Percentiles rank a stretch among this genome's conserved stretches.
phyloP scores from a whole-genome alignment of 2,888 invertebrate genomes.

The Drosophila koepferae region DNA sequence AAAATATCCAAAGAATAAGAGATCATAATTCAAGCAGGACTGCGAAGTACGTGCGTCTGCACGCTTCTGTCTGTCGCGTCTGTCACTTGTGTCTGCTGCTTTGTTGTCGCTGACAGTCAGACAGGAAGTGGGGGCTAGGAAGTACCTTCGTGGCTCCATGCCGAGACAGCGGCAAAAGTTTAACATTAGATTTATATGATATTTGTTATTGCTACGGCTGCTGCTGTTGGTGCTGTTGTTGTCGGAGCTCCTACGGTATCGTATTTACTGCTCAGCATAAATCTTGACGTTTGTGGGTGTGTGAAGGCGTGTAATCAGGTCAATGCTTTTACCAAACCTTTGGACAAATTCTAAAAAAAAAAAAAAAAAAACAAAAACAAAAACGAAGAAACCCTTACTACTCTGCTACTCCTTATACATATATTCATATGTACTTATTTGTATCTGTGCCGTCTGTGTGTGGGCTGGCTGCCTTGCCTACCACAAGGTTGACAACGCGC shows the following conservation, averaged over 20 bases:
- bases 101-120: slow-evolving; percentile 65
- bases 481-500: slow-evolving; percentile 71
- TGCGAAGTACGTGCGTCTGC: slow-evolving; percentile 13
- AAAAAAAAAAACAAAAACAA: slow-evolving; percentile 20
- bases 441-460: slow-evolving; percentile 11
- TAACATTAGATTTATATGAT: slow-evolving; percentile 72
- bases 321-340: slow-evolving; percentile 65
- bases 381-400: slow-evolving; percentile 30
- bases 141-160: slow-evolving; percentile 51
- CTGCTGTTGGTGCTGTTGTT: slow-evolving; percentile 11
- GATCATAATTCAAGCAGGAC: slow-evolving; percentile 60
- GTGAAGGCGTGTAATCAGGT: slow-evolving; percentile 66
- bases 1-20: slow-evolving; percentile 45
- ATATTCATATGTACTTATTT: slow-evolving; percentile 32
- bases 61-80: slow-evolving; percentile 7
- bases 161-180: slow-evolving; percentile 74
- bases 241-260: neutral
- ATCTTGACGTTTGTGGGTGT: slow-evolving; percentile 34
- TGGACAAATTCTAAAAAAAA: slow-evolving; percentile 35
- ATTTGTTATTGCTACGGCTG: slow-evolving; percentile 37
- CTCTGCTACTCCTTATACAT: slow-evolving; percentile 21
- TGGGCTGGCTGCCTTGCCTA: slow-evolving; percentile 27
- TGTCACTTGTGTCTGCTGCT: slow-evolving; percentile 41
- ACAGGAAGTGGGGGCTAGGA: slow-evolving; percentile 55
- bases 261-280: slow-evolving; percentile 41